Conservation (phyloP, 1,140 invertebrate species). For the Theocolax elegans region DNA sequence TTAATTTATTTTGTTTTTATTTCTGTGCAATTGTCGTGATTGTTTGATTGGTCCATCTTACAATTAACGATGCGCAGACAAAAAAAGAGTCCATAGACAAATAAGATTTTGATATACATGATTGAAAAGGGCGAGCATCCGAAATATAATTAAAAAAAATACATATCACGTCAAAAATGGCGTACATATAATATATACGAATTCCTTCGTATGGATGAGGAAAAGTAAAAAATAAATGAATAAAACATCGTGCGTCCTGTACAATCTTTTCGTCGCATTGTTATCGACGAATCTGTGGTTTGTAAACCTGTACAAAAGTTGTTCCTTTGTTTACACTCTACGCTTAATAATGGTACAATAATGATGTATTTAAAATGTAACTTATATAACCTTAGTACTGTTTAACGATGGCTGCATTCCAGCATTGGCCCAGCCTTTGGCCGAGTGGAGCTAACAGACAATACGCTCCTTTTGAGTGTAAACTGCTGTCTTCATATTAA, state of each 20-base stretch:
- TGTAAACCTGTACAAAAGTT: constrained; percentile 68
- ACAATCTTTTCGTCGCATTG: constrained; percentile 55
- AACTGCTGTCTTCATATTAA: constrained; percentile 44
- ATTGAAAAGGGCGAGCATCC: neutral
- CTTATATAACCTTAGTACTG: constrained; percentile 67
- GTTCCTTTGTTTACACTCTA: constrained; percentile 60
- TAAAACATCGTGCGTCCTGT: constrained; percentile 35
- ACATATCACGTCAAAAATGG: constrained; percentile 2
- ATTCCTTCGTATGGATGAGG: constrained; percentile 9
- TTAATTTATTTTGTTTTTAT: neutral
- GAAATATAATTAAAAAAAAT: constrained; percentile 18
- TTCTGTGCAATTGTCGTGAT: constrained; percentile 29
- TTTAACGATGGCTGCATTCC: constrained; percentile 68
- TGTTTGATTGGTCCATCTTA: constrained; percentile 38
- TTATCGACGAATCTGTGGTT: constrained; percentile 47
- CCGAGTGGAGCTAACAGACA: constrained; percentile 69
- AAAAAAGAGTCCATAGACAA: neutral
- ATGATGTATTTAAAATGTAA: constrained; percentile 68
- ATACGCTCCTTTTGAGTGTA: constrained; percentile 64
- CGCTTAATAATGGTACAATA: constrained; percentile 64
- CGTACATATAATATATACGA: constrained; percentile 6
- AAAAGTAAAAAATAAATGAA: constrained; percentile 30
- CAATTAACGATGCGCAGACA: neutral
- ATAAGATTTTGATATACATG: constrained; percentile 9
- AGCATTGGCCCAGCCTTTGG: constrained; percentile 65